phyloP scores from a whole-genome alignment of 2,888 invertebrate genomes.

The Melitaea athalia region DNA sequence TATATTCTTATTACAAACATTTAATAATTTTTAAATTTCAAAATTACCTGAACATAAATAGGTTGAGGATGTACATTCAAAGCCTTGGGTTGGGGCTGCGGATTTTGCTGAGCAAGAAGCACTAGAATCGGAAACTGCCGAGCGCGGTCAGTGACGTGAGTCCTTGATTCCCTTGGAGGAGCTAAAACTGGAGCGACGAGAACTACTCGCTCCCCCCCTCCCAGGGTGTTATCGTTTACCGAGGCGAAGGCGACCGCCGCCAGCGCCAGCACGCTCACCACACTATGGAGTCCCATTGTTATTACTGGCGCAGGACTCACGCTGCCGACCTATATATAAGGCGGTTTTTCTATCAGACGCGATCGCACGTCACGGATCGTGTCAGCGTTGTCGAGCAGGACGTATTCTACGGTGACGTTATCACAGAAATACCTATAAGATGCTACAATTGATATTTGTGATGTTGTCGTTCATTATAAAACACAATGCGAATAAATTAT shows the following conservation, averaged over 20 bases:
- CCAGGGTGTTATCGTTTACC: slow-evolving; percentile 64
- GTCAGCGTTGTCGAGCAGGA: slow-evolving; percentile 46
- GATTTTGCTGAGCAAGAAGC: slow-evolving; percentile 59
- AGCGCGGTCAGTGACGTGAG: slow-evolving; percentile 63
- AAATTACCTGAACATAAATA: slow-evolving; percentile 70
- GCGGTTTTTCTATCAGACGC: slow-evolving; percentile 61
- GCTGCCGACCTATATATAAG: slow-evolving; percentile 73
- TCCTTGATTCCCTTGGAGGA: slow-evolving; percentile 66
- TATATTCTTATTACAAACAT: background rate
- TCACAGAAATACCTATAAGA: slow-evolving; percentile 25
- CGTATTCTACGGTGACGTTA: slow-evolving; percentile 64
- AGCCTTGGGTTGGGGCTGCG: slow-evolving; percentile 61
- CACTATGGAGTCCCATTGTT: slow-evolving; percentile 69
- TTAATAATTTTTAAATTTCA: background rate
- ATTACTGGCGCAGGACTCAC: slow-evolving; percentile 69
- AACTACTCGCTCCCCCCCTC: slow-evolving; percentile 63
- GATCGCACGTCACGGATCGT: slow-evolving; percentile 55
- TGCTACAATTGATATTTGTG: slow-evolving; percentile 24
- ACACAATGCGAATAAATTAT: slow-evolving; percentile 2
- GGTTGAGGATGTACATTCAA: slow-evolving; percentile 57
- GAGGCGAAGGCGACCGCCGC: slow-evolving; percentile 56
- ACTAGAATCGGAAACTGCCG: slow-evolving; percentile 74
- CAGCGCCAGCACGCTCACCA: slow-evolving; percentile 62
- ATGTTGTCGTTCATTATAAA: slow-evolving; percentile 23
- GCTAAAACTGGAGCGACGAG: slow-evolving; percentile 72